phyloP scores from a whole-genome alignment of 2,888 invertebrate genomes.

The Coleophora deauratella region DNA sequence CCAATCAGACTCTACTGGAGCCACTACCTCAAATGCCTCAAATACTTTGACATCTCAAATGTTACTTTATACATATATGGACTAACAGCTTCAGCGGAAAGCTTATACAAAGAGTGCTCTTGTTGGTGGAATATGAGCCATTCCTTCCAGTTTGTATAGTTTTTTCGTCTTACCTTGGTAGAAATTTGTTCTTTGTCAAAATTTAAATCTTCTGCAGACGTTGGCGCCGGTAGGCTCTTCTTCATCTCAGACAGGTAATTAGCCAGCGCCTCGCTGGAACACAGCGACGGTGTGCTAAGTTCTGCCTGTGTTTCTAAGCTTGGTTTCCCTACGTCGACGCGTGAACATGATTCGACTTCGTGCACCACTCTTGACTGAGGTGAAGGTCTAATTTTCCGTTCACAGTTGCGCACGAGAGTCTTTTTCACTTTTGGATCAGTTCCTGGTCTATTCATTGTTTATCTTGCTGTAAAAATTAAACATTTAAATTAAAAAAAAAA shows the following conservation, averaged over 20 bases:
- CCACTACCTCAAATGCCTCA: no score
- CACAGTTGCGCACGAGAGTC: slow-evolving; percentile 50
- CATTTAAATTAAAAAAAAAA: no score
- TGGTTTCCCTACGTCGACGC: slow-evolving; percentile 12
- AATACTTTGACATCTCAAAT: no score
- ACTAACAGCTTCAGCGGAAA: no score
- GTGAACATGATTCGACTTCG: slow-evolving; percentile 32
- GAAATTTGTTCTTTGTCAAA: slow-evolving; percentile 31
- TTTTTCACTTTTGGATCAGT: slow-evolving; percentile 55
- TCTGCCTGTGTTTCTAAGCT: slow-evolving; percentile 25
- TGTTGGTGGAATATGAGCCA: no score
- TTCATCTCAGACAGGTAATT: slow-evolving; percentile 47
- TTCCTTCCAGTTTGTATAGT: no score
- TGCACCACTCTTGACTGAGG: slow-evolving; percentile 27
- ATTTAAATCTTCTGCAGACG: slow-evolving; percentile 31
- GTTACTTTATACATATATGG: no score
- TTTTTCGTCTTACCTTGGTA: slow-evolving; percentile 35
- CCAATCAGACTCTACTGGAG: no score
- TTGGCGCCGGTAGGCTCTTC: slow-evolving; percentile 26
- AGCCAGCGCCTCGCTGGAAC: slow-evolving; percentile 53
- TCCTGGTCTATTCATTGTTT: slow-evolving; percentile 11
- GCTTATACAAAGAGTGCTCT: no score
- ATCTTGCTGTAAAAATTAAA: no score
- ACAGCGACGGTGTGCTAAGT: slow-evolving; percentile 42
- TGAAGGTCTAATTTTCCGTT: slow-evolving; percentile 32